Percentiles rank a stretch among this genome's conserved stretches.
phyloP scores from a whole-genome alignment of 2,888 invertebrate genomes.

The Drosophila gaucha region DNA sequence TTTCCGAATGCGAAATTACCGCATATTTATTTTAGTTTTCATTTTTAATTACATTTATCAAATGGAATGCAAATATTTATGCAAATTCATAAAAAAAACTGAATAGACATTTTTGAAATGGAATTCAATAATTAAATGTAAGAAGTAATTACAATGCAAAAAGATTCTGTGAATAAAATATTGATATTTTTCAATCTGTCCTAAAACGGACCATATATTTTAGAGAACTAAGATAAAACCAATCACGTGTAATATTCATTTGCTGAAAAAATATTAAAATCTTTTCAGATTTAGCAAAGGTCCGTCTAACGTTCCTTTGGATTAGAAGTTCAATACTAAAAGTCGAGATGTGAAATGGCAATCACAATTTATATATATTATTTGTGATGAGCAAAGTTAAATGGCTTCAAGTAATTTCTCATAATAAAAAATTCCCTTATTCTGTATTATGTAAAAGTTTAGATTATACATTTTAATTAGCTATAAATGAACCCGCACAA shows the following conservation, averaged over 20 bases:
- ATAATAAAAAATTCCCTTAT: conserved; percentile 2
- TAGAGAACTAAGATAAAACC: too few species aligned
- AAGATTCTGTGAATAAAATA: too few species aligned
- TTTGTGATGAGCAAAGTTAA: conserved; percentile 42
- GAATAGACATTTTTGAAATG: neutral
- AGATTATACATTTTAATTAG: neutral
- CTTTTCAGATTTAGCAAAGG: too few species aligned
- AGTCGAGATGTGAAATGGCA: neutral
- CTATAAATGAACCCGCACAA: neutral
- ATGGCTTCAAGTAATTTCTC: conserved; percentile 23
- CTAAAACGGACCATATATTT: too few species aligned
- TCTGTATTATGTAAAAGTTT: neutral
- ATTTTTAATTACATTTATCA: conserved; percentile 58
- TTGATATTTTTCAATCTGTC: too few species aligned
- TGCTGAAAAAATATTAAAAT: too few species aligned
- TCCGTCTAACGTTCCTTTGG: too few species aligned
- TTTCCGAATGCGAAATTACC: conserved; percentile 22
- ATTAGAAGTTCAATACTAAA: neutral
- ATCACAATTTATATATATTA: conserved; percentile 57
- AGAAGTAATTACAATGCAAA: neutral
- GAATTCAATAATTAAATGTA: neutral
- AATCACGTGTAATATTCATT: too few species aligned
- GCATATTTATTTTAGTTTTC: conserved; percentile 65
- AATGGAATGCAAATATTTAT: conserved; percentile 54
- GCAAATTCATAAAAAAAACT: conserved; percentile 20